Base-by-base conservation (phyloP, 2,113 vertebrate genomes). In the Ceuthmochares aereus region DNA sequence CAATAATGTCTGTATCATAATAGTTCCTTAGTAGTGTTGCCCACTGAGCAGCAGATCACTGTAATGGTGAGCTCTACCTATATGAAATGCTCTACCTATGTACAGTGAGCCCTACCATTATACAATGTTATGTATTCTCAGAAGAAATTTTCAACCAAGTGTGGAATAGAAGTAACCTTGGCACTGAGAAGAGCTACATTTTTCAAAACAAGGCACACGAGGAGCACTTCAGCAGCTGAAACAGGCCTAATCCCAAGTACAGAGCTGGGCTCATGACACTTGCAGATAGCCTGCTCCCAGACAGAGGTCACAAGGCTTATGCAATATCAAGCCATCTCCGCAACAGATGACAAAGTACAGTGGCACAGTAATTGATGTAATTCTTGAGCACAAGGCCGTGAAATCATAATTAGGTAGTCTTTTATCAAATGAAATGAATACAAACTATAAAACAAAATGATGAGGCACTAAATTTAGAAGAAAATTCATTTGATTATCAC, bases 401-500 rank as follows among this genome's bases (percentile, higher is more conserved):
- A 91, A 94, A 96, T 95, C 64, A 64, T 91, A 90, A 97, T 96
- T 97, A 97, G 88, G 88, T 89, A 94, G 74, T 91, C 95, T 95
- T 95, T 87, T 73, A 89, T 94, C 84, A 94, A 96, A 90, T 91
- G 66, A 96, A 94, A 97, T 1, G 80, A 84, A 75, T 84, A 94
- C 96, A 95, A 95, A 58, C 90, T 96, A 83, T 94, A 87, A 97
- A 97, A 93, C 85, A 93, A 96, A 97, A 93, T 92, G 67, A 96
- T 88, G 79, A 93, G 91, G 94, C 74, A 87, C 89, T 96, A 90
- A 95, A 93, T 90, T 94, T 95, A 88, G 95, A 97, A 96, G 89
- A 97, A 97, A 97, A 95, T 97, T 96, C 87, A 17, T 88, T 94
- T 97, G 92, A 97, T 96, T 96, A 87, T 93, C 81, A 85, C 93